phyloP scores from a whole-genome alignment of 2,888 invertebrate species.

The Argyresthia albistria region DNA sequence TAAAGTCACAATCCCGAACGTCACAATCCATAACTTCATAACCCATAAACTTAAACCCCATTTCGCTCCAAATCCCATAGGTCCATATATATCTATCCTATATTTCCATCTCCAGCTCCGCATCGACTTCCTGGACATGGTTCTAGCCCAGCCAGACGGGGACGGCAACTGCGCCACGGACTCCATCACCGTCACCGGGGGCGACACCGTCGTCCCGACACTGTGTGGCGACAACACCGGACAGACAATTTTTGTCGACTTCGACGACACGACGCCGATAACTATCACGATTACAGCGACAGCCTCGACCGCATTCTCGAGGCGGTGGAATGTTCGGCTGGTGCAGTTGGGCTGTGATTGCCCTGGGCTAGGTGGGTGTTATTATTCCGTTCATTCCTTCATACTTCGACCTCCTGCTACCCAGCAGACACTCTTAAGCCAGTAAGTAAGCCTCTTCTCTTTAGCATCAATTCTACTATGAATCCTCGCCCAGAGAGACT shows the following conservation, averaged over 20 bases:
- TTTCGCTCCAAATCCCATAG: no score
- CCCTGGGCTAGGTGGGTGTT: constrained; percentile 71
- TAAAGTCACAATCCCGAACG: no score
- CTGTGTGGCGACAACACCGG: constrained; percentile 88
- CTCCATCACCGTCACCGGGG: constrained; percentile 78
- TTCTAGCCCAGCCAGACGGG: constrained; percentile 80
- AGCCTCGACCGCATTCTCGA: constrained; percentile 67
- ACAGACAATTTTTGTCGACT: constrained; percentile 84
- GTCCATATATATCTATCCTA: no score
- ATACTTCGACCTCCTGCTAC: no score
- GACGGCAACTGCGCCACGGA: constrained; percentile 82
- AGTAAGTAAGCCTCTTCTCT: no score
- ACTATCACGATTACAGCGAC: constrained; percentile 78
- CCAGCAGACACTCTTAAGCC: no score
- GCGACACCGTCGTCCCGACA: constrained; percentile 76
- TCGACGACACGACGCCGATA: constrained; percentile 78
- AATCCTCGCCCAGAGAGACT: background rate
- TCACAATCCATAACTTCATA: no score
- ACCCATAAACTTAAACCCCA: no score
- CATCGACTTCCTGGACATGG: constrained; percentile 82
- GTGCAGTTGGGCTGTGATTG: constrained; percentile 82
- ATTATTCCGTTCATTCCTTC: no score
- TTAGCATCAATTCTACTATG: background rate
- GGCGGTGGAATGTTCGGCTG: constrained; percentile 83
- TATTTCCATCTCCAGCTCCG: constrained; percentile 67